Evolutionary conservation across 2,888 invertebrate genomes (phyloP), one percentile per base, ranked within the genome.

Genomic region (Boloria euphrosyne): DNA sequence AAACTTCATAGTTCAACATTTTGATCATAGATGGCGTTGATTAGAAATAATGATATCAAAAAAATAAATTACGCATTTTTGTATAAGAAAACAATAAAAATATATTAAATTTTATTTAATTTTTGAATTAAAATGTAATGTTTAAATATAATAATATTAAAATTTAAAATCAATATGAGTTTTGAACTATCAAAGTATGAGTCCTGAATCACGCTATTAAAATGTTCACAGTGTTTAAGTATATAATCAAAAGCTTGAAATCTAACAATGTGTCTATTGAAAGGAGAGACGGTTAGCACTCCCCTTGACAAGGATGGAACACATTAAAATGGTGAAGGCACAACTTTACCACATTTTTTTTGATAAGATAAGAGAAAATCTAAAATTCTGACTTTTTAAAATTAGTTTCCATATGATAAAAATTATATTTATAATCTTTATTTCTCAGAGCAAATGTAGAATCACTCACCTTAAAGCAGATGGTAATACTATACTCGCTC

Each of bases 401-500:
- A 22, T 22, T 22, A 22, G 22, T 1, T 22, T 22, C 1, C 22
- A 22, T 22, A 22, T 22, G 22, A 22, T 22, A 22, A 22, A 22
- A 22, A 22, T 22, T 22, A 22, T 22, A 3, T 22, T 22, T 22
- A 22, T 22, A 22, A 22, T 22, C 22, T 22, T 22, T 22, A 22
- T 22, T 2, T 22, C 22, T 22, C 3, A 22, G 3, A 22, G 22
- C 1, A 22, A 22, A 22, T 6, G n/a, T 49, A 6, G 1, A 38
- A 16, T n/a, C 14, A 50, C 18, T 64, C 77, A 89, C 90, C 90
- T 85, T 53, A 90, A 80, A 7, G 88, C 83, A 0, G 88, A 82
- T 1, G 90, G 89, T 63, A 90, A 74, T 2, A 81, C 69, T 75
- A 90, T 86, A 62, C 84, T 85, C 13, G 90, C 89, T 31, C 89